Base-by-base conservation (phyloP, 23 tunicate genomes). In the Styela clava region DNA sequence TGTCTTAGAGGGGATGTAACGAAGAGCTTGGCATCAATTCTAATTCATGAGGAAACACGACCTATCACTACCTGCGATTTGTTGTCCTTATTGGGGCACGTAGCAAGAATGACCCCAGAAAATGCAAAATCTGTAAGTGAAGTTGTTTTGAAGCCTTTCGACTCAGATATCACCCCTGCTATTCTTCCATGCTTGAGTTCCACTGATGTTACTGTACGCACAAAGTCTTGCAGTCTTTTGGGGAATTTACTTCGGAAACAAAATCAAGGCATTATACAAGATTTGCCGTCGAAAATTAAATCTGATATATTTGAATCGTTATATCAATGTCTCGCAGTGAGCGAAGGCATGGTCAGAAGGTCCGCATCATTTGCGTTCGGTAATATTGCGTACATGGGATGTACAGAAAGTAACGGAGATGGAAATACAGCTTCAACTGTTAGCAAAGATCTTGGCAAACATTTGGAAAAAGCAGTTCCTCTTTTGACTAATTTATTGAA, bases 181-280 rank as follows among this genome's bases (percentile, higher is more conserved):
- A 76, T 76, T 24, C 36, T 76, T 9, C 27, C 16, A 16, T 83
- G 86, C 28, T 74, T 83, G 56, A 22, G 36, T 33, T 23, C 30
- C 69, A 31, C 31, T 28, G 86, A 83, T 33, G 52, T 30, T 2
- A 34, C 72, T 2, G 69, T 83, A 27, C 80, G 77, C 9, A 36
- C 86, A 0, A 78, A 83, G 28, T 68, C 86, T 18, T 83, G 86
- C 28, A 35, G 63, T 23, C 78, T 83, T n/a, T 16, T 83, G 22
- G 86, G 86, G 28, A 73, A 73, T 52, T 61, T 83, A 52, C 44
- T 83, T 2, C 64, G 81, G 9, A 76, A 76, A 34, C 81, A 76
- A 52, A 76, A 76, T 52, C 52, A 76, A 27, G 24, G 31, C 22
- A 52, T 76, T 26, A 44, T 76, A 23, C 24, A 44, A 21, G 29